Evolutionary conservation across 2,888 invertebrate species (phyloP).

Genomic region (Chrysomela aeneicollis): DNA sequence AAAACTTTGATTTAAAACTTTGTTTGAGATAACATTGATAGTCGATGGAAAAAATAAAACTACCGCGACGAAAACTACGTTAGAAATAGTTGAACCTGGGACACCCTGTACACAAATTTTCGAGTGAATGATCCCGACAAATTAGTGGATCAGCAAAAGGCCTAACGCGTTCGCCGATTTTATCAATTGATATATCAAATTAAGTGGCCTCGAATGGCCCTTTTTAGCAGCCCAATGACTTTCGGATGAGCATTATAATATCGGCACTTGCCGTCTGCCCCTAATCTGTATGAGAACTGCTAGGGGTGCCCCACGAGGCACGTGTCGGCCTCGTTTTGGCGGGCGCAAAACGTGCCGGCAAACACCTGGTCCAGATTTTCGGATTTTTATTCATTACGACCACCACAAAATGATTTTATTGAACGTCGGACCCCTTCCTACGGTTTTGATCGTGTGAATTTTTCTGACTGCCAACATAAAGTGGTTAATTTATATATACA

Average conservation of each 20-base stretch:
- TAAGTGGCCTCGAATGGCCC: not conserved
- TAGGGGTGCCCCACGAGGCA: not conserved
- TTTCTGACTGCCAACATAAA: too few relatives aligned
- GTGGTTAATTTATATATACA: too few relatives aligned
- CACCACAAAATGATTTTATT: not conserved
- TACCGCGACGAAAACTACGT: too few relatives aligned
- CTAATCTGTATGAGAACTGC: not conserved
- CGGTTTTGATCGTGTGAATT: not conserved
- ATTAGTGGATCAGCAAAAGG: not conserved
- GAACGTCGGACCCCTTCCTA: not conserved
- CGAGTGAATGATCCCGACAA: too few relatives aligned
- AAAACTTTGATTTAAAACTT: too few relatives aligned
- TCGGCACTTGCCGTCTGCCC: not conserved
- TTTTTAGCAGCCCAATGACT: not conserved
- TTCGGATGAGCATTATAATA: not conserved
- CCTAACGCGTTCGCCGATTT: not conserved
- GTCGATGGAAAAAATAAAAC: too few relatives aligned
- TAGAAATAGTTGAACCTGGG: too few relatives aligned
- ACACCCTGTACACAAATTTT: too few relatives aligned
- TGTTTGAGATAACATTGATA: too few relatives aligned
- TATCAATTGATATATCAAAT: constrained; percentile 2
- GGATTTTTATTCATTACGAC: constrained; percentile 45
- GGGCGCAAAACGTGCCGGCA: constrained; percentile 47
- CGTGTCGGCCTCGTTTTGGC: constrained; percentile 18
- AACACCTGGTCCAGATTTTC: constrained; percentile 45